Conservation (phyloP, 2,888 invertebrate species). For the Notocelia uddmanniana region DNA sequence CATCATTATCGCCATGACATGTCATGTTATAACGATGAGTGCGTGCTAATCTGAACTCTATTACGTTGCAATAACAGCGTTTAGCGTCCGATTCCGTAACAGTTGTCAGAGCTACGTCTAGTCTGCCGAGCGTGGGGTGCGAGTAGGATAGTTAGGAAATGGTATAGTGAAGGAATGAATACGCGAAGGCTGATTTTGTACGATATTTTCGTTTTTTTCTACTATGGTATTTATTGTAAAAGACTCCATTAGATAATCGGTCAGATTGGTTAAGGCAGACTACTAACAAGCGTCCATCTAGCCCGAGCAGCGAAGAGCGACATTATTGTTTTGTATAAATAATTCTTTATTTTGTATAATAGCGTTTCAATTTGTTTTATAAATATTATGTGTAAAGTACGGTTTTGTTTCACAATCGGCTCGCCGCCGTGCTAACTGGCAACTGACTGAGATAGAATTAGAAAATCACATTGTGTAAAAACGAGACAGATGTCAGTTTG, state of each 20-base stretch:
- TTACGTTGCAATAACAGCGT: constrained; percentile 33
- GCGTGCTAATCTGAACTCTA: constrained; percentile 48
- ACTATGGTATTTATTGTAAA: constrained; percentile 46
- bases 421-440: constrained; percentile 33
- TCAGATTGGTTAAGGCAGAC: constrained; percentile 42
- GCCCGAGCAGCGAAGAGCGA: constrained; percentile 35
- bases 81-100: constrained; percentile 6
- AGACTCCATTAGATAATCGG: constrained; percentile 39
- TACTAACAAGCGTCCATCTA: constrained; percentile 18
- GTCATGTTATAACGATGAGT: constrained; percentile 23
- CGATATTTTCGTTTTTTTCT: constrained; percentile 61
- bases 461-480: constrained; percentile 14
- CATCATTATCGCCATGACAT: constrained; percentile 33
- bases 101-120: constrained; percentile 13
- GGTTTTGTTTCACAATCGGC: constrained; percentile 71
- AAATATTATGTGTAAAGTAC: constrained; percentile 72
- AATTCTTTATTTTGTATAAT: constrained; percentile 73
- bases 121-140: constrained; percentile 32
- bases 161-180: constrained; percentile 65
- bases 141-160: constrained; percentile 61
- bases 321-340: constrained; percentile 59
- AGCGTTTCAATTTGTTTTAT: constrained; percentile 69
- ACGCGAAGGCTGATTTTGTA: constrained; percentile 78
- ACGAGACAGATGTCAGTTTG: constrained; percentile 9
- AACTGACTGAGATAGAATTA: constrained; percentile 2